Conservation (phyloP, 2,113 vertebrate species). For the Anarhynchus alexandrinus region DNA sequence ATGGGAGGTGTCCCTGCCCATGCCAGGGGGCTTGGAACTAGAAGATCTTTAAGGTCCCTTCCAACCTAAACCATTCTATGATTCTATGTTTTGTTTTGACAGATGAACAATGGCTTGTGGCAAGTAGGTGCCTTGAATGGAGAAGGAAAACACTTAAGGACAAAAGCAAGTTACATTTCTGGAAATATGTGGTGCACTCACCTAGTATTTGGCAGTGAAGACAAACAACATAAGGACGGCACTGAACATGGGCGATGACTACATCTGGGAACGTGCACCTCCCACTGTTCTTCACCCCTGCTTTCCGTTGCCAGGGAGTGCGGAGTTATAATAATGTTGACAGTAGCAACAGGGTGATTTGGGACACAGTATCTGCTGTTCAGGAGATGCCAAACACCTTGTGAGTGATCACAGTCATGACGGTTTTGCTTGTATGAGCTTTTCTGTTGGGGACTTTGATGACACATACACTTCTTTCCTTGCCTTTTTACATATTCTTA, state of each 20-base stretch:
- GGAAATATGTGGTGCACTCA: not conserved
- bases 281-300: not conserved
- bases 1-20: not conserved
- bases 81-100: not conserved
- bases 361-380: not conserved
- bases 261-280: not conserved
- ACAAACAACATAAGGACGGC: not conserved
- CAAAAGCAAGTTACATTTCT: not conserved
- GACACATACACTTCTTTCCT: not conserved
- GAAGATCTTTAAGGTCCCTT: too few relatives aligned
- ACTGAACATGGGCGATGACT: not conserved
- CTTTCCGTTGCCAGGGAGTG: not conserved
- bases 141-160: not conserved
- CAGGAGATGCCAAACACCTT: not conserved
- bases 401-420: not conserved
- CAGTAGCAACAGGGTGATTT: not conserved
- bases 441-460: not conserved
- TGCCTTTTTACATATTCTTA: not conserved
- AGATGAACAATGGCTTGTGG: not conserved
- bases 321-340: fast-evolving
- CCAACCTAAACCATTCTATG: too few relatives aligned
- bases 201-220: not conserved
- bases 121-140: not conserved
- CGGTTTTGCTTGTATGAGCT: not conserved
- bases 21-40: too few relatives aligned